Evolutionary conservation across 2,797 vertebrate species (phyloP).

Genomic region (Champsocephalus esox): DNA sequence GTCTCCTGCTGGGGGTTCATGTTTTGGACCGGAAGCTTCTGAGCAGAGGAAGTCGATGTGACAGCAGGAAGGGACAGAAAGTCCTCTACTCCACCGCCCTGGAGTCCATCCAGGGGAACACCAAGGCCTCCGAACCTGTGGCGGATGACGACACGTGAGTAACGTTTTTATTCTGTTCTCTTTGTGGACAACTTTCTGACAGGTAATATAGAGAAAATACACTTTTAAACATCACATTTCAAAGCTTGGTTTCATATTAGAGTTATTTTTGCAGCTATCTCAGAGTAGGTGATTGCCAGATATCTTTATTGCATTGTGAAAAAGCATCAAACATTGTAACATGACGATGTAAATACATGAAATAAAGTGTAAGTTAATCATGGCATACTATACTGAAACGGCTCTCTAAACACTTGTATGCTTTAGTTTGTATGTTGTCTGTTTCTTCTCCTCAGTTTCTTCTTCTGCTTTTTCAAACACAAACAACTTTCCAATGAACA

Average conservation of each 20-base stretch:
- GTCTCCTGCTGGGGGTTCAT: conserved; percentile 87
- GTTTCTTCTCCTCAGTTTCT: no score
- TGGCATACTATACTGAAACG: no score
- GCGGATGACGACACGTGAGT: conserved; percentile 91
- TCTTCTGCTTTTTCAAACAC: no score
- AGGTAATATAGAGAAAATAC: neutral
- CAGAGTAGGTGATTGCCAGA: no score
- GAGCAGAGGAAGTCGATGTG: conserved; percentile 82
- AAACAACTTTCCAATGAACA: neutral
- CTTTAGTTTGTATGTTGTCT: no score
- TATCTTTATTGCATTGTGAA: no score
- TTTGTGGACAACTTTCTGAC: neutral
- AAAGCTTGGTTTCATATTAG: neutral
- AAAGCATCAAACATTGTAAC: no score
- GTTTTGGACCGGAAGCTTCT: conserved; percentile 75
- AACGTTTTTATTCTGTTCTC: neutral
- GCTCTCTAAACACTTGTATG: no score
- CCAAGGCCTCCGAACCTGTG: conserved; percentile 86
- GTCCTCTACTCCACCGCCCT: conserved; percentile 97
- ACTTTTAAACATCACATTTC: neutral
- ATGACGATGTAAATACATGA: no score
- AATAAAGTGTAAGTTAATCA: no score
- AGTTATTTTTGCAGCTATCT: neutral
- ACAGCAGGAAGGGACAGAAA: conserved; percentile 90
- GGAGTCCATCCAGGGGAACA: conserved; percentile 94